phyloP scores from a whole-genome alignment of 1,140 invertebrate species.

The Bacillus rossius region DNA sequence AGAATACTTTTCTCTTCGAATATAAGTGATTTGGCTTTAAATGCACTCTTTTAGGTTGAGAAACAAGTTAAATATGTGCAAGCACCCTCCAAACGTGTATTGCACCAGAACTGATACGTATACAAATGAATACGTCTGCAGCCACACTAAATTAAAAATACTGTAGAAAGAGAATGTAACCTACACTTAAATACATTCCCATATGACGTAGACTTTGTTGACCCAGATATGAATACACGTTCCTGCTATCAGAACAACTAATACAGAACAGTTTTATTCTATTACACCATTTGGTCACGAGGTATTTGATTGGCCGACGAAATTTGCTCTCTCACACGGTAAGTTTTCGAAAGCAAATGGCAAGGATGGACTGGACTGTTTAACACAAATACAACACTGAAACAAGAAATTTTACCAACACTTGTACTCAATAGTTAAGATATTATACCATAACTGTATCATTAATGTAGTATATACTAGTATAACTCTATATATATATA shows the following conservation, averaged over 20 bases:
- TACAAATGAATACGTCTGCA: no score
- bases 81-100: no score
- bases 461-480: slow-evolving; percentile 6
- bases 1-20: no score
- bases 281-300: neutral
- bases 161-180: no score
- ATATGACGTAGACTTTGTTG: no score
- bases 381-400: slow-evolving; percentile 8
- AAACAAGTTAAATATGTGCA: no score
- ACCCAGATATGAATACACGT: no score
- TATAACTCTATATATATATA: neutral
- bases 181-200: no score
- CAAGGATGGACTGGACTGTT: slow-evolving; percentile 21
- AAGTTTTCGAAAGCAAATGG: slow-evolving; percentile 12
- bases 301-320: neutral
- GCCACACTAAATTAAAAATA: no score
- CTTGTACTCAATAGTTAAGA: neutral
- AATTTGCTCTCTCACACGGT: neutral
- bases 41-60: no score
- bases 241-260: neutral
- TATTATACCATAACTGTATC: slow-evolving; percentile 10
- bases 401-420: slow-evolving; percentile 8
- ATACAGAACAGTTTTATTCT: slow-evolving; percentile 3
- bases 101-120: no score
- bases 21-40: no score